These are phyloP conservation scores for Heliconius sara DNA, from an alignment of 2,888 invertebrate genomes.

Conservation along the genomic window DNA sequence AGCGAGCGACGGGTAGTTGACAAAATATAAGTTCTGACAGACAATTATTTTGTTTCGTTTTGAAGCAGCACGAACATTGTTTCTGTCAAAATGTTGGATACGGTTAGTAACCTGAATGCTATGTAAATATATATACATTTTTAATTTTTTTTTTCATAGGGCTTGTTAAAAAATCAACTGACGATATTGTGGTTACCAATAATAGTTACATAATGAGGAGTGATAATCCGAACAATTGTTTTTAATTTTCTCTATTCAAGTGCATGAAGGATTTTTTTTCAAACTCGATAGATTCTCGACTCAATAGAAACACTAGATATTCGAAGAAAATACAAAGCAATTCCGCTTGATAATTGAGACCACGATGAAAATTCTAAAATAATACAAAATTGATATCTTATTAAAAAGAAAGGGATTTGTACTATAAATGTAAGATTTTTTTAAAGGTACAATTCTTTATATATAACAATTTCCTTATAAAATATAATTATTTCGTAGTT, in stretches of 20 bases:
- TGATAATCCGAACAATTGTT: no score
- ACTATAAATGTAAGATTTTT: neutral
- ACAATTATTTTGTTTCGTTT: slow-evolving; percentile 8
- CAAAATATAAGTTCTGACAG: slow-evolving; percentile 25
- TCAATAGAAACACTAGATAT: neutral
- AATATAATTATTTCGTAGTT: no score
- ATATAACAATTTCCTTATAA: no score
- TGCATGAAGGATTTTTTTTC: no score
- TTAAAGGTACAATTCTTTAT: no score
- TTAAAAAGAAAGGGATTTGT: neutral
- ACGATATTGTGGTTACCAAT: neutral
- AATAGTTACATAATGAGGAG: neutral
- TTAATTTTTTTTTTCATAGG: neutral
- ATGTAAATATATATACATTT: neutral
- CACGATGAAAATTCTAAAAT: neutral
- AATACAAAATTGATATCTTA: neutral
- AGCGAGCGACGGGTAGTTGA: slow-evolving; percentile 11
- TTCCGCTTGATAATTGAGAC: neutral
- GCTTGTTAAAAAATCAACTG: neutral
- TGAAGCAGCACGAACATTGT: slow-evolving; percentile 12
- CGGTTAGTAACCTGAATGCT: neutral
- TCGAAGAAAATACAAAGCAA: neutral
- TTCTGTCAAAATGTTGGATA: slow-evolving; percentile 21
- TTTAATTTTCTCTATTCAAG: no score
- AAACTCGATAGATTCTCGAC: no score